Evolutionary conservation across 2,797 vertebrate species (phyloP), one percentile per base, ranked within the genome.

Genomic region (Argyrosomus regius): DNA sequence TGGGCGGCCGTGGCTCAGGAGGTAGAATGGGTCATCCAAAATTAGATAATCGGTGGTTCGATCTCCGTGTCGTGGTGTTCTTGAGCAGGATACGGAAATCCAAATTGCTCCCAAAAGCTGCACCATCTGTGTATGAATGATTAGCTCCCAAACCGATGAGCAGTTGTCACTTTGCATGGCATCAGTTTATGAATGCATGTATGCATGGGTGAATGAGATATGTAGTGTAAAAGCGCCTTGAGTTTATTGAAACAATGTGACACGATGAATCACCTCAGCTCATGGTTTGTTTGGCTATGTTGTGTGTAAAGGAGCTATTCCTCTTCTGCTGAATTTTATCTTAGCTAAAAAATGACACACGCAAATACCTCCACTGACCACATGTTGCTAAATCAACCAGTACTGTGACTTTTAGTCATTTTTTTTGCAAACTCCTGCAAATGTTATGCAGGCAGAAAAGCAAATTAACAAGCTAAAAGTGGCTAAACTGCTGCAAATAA

Each of bases 191-290:
- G 35, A 35, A 8, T 35, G 35, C 35, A 35, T 9, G 35, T 39
- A 39, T 39, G 7, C 35, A 39, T 39, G 35, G 35, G 8, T 9
- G 35, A 39, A 39, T 39, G 35, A 39, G 8, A 9, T 9, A 39
- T 39, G 35, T 39, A 39, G 35, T 39, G 35, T 31, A 31, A 31
- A 31, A 31, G 31, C 31, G 31, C 6, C 31, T 39, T 39, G 35
- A 39, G 35, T 39, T 48, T 16, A 10, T 65, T 28, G 17, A 67
- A 43, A 43, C 62, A 64, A 13, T 66, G 22, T 62, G 48, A 68
- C 43, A 28, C 22, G 62, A 35, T 35, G 50, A 62, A 46, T 56
- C 1, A 13, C 26, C 1, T 49, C 65, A 46, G 4, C 10, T 3
- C 2, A 20, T 31, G 18, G 14, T 56, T 39, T 22, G 11, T 63